Evolutionary conservation across 2,888 invertebrate genomes (phyloP).

Genomic region (Chelonus formosanus): DNA sequence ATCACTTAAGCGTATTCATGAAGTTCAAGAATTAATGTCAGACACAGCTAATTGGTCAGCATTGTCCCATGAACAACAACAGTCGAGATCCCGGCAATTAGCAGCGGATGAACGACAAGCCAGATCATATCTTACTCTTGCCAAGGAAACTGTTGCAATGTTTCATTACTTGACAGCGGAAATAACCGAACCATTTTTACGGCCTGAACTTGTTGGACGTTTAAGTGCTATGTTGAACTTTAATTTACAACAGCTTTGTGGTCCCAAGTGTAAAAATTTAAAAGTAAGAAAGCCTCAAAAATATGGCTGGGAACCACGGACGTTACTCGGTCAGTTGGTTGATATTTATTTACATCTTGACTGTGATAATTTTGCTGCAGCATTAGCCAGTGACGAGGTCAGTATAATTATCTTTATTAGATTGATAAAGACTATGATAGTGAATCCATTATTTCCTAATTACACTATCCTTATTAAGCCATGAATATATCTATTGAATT

Average conservation of each 20-base stretch:
- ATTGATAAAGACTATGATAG: neutral
- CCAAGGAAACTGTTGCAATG: slow-evolving; percentile 97
- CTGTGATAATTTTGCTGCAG: slow-evolving; percentile 89
- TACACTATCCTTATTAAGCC: too few relatives aligned
- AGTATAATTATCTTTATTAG: slow-evolving; percentile 40
- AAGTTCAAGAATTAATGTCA: slow-evolving; percentile 86
- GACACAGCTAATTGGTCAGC: slow-evolving; percentile 75
- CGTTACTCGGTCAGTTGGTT: slow-evolving; percentile 88
- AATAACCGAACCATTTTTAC: slow-evolving; percentile 93
- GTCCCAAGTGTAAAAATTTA: slow-evolving; percentile 92
- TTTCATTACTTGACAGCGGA: slow-evolving; percentile 95
- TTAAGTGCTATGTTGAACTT: slow-evolving; percentile 98
- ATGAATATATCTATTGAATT: too few relatives aligned
- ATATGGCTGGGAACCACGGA: slow-evolving; percentile 97
- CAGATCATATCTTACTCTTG: slow-evolving; percentile 89
- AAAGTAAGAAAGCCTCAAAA: slow-evolving; percentile 93
- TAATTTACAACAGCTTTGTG: slow-evolving; percentile 95
- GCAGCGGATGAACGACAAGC: slow-evolving; percentile 87
- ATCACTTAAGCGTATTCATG: slow-evolving; percentile 86
- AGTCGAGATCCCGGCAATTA: slow-evolving; percentile 79
- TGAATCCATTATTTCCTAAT: too few relatives aligned
- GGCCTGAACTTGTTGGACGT: slow-evolving; percentile 90
- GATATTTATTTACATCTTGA: slow-evolving; percentile 97
- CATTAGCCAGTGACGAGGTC: slow-evolving; percentile 95
- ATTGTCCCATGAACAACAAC: slow-evolving; percentile 75